These are phyloP conservation scores for Pteropus alecto DNA, from an alignment of 2,113 vertebrate species.

Conservation along the genomic window DNA sequence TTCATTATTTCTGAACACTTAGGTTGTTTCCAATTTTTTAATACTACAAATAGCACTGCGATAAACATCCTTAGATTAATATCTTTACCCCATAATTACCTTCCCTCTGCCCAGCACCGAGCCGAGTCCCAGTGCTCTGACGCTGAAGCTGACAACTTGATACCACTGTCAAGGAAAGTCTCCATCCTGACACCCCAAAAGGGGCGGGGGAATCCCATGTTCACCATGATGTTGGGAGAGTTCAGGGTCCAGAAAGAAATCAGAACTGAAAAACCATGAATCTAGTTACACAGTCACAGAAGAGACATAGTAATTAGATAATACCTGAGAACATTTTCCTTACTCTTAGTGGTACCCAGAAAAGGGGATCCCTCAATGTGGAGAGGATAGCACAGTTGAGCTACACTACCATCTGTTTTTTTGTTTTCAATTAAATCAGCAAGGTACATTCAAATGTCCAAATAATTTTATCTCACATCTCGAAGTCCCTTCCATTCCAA, in stretches of 20 bases:
- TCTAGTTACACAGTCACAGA: background rate
- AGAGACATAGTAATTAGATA: background rate
- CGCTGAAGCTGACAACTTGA: background rate
- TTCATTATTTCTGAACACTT: background rate
- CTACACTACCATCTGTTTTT: background rate
- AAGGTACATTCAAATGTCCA: conserved; percentile 6
- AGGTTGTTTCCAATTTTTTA: background rate
- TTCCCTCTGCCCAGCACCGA: background rate
- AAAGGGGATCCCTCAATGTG: background rate
- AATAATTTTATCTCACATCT: conserved; percentile 29
- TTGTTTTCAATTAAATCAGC: background rate
- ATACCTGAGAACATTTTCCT: background rate
- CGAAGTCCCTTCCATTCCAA: conserved; percentile 13
- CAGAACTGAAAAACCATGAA: background rate
- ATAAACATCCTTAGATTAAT: background rate
- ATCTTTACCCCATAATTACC: background rate
- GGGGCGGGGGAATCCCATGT: background rate
- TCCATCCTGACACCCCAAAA: background rate
- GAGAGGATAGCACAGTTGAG: background rate
- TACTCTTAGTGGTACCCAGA: background rate
- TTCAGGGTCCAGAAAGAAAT: background rate
- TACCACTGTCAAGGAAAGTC: background rate
- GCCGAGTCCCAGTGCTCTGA: background rate
- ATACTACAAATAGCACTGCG: background rate
- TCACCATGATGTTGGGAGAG: background rate